Percentiles rank a stretch among this genome's conserved stretches.
Evolutionary conservation across 2,113 vertebrate species (phyloP).

Genomic region (Dicrurus megarhynchus): DNA sequence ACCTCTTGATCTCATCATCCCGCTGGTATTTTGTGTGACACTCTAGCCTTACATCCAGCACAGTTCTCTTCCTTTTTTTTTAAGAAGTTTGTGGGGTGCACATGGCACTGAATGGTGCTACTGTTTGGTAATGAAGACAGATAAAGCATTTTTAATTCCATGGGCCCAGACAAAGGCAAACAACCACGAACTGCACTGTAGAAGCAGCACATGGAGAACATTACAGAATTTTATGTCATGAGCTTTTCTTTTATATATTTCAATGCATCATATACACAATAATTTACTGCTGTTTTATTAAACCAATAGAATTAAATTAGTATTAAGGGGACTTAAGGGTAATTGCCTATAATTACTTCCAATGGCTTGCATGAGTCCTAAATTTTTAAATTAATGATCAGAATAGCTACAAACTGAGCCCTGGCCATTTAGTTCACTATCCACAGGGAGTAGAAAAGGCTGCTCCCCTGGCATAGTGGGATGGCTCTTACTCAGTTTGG

Average conservation of each 20-base stretch:
- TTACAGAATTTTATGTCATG: neutral
- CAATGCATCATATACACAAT: neutral
- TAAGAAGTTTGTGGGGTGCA: neutral
- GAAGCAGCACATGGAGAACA: neutral
- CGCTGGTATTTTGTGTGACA: neutral
- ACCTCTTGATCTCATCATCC: neutral
- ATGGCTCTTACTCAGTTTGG: neutral
- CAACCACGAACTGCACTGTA: neutral
- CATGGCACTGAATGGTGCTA: neutral
- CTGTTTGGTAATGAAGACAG: neutral
- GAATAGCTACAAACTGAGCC: neutral
- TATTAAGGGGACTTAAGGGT: neutral
- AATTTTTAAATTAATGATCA: neutral
- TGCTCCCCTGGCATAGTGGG: neutral
- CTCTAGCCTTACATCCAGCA: neutral
- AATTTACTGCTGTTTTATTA: neutral
- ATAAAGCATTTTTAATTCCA: neutral
- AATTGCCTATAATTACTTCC: neutral
- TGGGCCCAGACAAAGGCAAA: neutral
- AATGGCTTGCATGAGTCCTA: neutral
- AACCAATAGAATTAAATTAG: neutral
- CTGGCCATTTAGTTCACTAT: neutral
- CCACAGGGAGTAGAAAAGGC: neutral
- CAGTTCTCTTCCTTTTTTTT: neutral
- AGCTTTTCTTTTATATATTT: neutral